Base-by-base conservation (phyloP, 2,888 invertebrate genomes). In the Drosophila nr. medialis region DNA sequence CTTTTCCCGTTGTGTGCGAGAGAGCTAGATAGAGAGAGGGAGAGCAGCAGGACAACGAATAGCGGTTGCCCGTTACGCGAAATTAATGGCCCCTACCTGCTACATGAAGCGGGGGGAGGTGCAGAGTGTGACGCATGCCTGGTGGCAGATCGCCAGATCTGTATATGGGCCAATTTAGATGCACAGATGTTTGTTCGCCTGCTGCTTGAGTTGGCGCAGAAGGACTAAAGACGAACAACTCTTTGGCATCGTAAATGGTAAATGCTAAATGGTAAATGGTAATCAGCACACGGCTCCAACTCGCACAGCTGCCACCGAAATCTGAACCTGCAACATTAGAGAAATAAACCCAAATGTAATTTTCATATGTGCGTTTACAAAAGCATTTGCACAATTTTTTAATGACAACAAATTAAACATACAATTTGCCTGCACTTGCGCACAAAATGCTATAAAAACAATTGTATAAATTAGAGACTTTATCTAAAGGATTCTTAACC, bases 91-190 rank as follows among this genome's bases (percentile, higher is more conserved):
- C 73, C 65, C 72, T 74, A 71, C 78, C 74, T 77, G 75, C 60
- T 62, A 51, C 36, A 61, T 45, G 45, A 24, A 24, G 45, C 24
- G 45, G 8, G 15, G 24, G 45, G 8, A 24, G 8, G 45, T 15
- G 24, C 45, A 24, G 11, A n/a, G 11, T 38, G 63, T 42, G 51
- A 51, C 55, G 18, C 32, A 60, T 42, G 51, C 38, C 38, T 40
- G 13, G 55, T 38, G 34, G 27, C 58, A 34, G 67, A 72, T 79
- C 79, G 63, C 34, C 55, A 40, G 56, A 56, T 56, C 56, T 56
- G 21, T 59, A 58, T 80, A 79, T 91, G 83, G 73, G 81, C 83
- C 84, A 90, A 91, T 91, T 91, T 84, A 84, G 89, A 86, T 90
- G 81, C 72, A 55, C 84, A 88, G 83, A 76, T 83, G 89, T 80